Evolutionary conservation across 23 tunicate genomes (phyloP).

Genomic region (Halocynthia roretzi): DNA sequence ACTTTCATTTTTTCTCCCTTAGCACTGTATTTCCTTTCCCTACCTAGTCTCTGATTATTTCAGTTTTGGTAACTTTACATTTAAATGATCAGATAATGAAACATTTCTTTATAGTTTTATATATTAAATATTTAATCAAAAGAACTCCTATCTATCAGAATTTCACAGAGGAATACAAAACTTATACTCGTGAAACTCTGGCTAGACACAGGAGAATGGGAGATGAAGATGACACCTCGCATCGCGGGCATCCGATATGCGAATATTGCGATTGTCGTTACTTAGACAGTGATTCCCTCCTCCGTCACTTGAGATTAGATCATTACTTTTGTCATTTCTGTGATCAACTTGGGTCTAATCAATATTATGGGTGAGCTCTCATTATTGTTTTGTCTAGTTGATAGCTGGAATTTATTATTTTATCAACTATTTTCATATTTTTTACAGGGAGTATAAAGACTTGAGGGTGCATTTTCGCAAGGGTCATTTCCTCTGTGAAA

Average conservation of each 20-base stretch:
- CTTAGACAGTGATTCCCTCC: conserved; percentile 66
- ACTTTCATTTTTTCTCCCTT: neutral
- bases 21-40: neutral
- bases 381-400: neutral
- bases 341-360: conserved; percentile 60
- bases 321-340: conserved; percentile 90
- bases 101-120: neutral
- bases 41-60: neutral
- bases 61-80: neutral
- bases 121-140: neutral
- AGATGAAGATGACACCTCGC: conserved; percentile 84
- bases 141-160: conserved; percentile 6
- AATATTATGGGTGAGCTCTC: conserved; percentile 38
- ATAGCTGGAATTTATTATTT: conserved; percentile 2
- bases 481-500: conserved; percentile 79
- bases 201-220: conserved; percentile 80
- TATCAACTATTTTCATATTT: neutral
- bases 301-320: conserved; percentile 57
- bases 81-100: neutral
- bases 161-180: conserved; percentile 77
- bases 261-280: conserved; percentile 71
- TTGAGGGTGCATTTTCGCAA: conserved; percentile 53
- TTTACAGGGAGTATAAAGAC: conserved; percentile 31
- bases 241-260: conserved; percentile 87
- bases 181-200: conserved; percentile 67